A percentile compares a stretch with the other conserved stretches of the same genome.
These are phyloP conservation scores for Aptenodytes forsteri DNA, from an alignment of 2,113 vertebrate species.

Conservation along the genomic window DNA sequence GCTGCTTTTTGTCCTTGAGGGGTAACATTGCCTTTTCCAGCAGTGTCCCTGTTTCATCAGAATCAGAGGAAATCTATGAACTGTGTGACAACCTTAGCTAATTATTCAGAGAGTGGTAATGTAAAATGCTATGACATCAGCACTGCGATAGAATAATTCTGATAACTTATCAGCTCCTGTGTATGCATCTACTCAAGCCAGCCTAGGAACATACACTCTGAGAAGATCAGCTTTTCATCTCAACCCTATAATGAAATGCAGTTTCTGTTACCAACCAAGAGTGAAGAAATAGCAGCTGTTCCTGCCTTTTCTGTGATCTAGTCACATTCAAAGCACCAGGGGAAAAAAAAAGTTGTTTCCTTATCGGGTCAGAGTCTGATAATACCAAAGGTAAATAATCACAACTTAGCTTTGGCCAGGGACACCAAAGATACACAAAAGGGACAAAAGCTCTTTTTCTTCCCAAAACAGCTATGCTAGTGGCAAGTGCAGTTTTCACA, in stretches of 20 bases:
- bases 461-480: neutral
- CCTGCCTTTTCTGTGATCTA: neutral
- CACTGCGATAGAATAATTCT: neutral
- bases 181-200: neutral
- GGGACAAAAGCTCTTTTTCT: neutral
- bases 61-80: neutral
- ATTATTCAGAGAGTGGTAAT: neutral
- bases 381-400: neutral
- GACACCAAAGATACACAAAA: neutral
- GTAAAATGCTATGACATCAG: neutral
- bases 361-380: neutral
- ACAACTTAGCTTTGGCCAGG: neutral
- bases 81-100: neutral
- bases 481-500: neutral
- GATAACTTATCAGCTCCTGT: neutral
- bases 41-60: neutral
- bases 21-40: neutral
- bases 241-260: neutral
- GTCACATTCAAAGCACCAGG: neutral
- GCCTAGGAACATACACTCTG: neutral
- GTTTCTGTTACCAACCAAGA: constrained; percentile 10
- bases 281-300: constrained; percentile 31
- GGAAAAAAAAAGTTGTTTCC: neutral
- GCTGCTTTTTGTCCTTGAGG: neutral
- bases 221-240: constrained; percentile 1